Base-by-base conservation (phyloP, 2,797 vertebrate genomes). In the Phoxinus dragarum region DNA sequence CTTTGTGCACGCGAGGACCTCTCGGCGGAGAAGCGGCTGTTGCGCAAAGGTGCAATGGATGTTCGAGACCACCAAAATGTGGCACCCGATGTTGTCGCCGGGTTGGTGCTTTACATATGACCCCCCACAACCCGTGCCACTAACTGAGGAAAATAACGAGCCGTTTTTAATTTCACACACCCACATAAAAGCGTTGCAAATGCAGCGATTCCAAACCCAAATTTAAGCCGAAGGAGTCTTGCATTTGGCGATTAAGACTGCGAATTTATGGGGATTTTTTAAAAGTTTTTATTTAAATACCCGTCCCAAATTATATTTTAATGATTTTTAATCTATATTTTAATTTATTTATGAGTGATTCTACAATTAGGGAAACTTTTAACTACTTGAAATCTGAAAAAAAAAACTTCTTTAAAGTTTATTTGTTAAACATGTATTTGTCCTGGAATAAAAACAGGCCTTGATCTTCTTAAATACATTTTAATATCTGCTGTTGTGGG, bases 1-100 rank as follows among this genome's bases (percentile, higher is more conserved):
- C 95, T 97, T 96, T 96, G 95, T 96, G 95, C 92, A 92, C 54
- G 84, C 59, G 90, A 92, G 94, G 94, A 93, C 95, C 93, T 93
- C 94, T 93, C 92, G 92, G 92, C 91, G 93, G 87, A 91, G 87
- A 93, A 89, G 92, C 93, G 82, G 92, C 88, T 94, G 92, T 94
- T 95, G 95, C 95, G 95, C 95, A 96, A 95, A 96, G 94, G 95
- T 95, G 95, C 94, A 89, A 86, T 89, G 87, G 84, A 86, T 86
- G 86, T 84, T 84, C 74, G 38, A 82, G 84, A 86, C 77, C 78
- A 85, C 84, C 59, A 76, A 84, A 83, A 86, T 84, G 77, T 82
- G 75, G 77, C 76, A 85, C 77, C 77, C 76, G 77, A 78, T 44
- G 85, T 84, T 76, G 54, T 81, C 64, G 49, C 84, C 69, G 66